Conservation (phyloP, 1,140 invertebrate species). For the Gonioctena quinquepunctata region DNA sequence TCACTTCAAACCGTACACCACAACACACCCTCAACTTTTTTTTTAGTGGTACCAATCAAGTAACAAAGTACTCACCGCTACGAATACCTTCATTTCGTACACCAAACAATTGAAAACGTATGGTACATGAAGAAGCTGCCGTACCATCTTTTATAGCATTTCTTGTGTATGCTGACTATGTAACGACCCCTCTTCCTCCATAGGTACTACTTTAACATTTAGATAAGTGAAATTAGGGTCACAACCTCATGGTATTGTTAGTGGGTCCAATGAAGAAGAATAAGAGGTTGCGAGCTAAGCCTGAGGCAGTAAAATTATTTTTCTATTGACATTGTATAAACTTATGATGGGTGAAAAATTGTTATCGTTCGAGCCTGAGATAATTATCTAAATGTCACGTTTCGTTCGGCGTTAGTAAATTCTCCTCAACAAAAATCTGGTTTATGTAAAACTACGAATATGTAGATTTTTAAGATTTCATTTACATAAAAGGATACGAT, state of each 20-base stretch:
- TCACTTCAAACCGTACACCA: neutral
- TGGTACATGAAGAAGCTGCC: constrained; percentile 19
- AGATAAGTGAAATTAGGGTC: constrained; percentile 46
- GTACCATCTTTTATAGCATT: constrained; percentile 1
- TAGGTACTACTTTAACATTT: constrained; percentile 28
- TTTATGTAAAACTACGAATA: too few relatives aligned
- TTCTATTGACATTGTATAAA: constrained; percentile 3
- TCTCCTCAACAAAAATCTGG: too few relatives aligned
- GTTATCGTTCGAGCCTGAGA: neutral
- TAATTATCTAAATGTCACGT: too few relatives aligned
- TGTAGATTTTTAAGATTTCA: too few relatives aligned
- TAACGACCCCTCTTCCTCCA: constrained; percentile 23
- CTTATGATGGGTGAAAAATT: neutral
- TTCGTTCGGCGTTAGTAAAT: too few relatives aligned
- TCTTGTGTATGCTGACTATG: constrained; percentile 2
- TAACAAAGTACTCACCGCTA: constrained; percentile 10
- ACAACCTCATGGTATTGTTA: constrained; percentile 35
- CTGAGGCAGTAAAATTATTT: neutral
- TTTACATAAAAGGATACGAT: too few relatives aligned
- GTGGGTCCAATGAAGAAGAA: neutral
- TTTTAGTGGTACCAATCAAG: neutral
- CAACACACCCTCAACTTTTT: neutral
- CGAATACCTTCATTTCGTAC: constrained; percentile 4
- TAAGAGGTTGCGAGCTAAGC: neutral
- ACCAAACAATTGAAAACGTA: neutral